These are phyloP conservation scores for Enteromius argenteus DNA, from an alignment of 2,797 vertebrate species.

Conservation along the genomic window DNA sequence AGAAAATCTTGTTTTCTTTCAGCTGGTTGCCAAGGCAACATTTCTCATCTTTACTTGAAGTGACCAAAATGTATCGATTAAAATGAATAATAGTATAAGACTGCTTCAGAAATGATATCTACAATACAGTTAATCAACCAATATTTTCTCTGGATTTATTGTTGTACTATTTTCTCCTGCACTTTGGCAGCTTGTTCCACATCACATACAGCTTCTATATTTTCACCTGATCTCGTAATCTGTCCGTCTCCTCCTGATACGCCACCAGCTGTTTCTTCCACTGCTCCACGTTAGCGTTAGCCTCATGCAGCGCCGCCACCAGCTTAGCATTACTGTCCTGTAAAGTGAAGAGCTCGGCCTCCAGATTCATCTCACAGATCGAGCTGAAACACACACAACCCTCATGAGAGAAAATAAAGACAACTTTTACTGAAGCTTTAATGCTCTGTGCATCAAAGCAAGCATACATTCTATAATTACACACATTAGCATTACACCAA, in stretches of 20 bases:
- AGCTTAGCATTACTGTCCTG: conserved; percentile 95
- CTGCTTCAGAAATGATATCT: not conserved
- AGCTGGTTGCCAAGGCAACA: not conserved
- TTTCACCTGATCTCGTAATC: conserved; percentile 87
- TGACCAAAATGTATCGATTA: too few relatives aligned
- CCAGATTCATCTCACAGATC: conserved; percentile 95
- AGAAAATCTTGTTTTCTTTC: not conserved
- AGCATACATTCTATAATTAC: too few relatives aligned
- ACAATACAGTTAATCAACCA: not conserved
- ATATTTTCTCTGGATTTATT: too few relatives aligned
- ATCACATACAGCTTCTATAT: not conserved
- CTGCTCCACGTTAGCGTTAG: conserved; percentile 91
- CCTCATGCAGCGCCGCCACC: conserved; percentile 91
- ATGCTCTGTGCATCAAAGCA: too few relatives aligned
- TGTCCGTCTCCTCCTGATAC: conserved; percentile 91
- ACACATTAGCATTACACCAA: too few relatives aligned
- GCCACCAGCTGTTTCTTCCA: conserved; percentile 95
- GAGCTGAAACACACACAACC: conserved; percentile 79
- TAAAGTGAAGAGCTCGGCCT: conserved; percentile 93
- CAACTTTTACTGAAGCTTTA: too few relatives aligned
- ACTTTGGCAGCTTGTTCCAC: not conserved
- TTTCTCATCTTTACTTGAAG: too few relatives aligned
- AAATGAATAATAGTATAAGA: not conserved
- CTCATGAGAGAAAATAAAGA: too few relatives aligned
- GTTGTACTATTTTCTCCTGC: not conserved